Conservation (phyloP, 2,797 vertebrate species). For the Hippoglossus hippoglossus region DNA sequence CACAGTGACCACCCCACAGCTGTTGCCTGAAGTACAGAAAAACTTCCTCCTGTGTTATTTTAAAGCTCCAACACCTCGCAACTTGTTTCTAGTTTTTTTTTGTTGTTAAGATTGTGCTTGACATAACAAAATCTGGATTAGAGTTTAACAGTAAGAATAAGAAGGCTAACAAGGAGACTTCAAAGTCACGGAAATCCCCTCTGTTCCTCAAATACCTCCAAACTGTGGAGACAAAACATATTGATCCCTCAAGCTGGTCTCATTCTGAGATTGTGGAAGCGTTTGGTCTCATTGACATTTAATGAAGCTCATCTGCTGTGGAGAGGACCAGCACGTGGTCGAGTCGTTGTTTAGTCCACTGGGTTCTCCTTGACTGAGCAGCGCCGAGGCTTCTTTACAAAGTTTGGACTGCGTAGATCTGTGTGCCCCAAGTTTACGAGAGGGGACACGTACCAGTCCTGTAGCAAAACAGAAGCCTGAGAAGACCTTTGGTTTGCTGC, state of each 20-base stretch:
- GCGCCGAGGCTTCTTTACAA: conserved; percentile 42
- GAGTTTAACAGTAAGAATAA: conserved; percentile 47
- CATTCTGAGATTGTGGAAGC: conserved; percentile 52
- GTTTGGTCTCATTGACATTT: conserved; percentile 73
- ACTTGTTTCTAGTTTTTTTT: conserved; percentile 22
- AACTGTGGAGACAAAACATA: conserved; percentile 52
- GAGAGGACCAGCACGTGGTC: conserved; percentile 20
- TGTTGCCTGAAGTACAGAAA: conserved; percentile 26
- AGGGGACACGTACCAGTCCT: conserved; percentile 20
- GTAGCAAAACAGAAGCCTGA: conserved; percentile 46
- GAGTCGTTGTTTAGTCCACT: conserved; percentile 45
- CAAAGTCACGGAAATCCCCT: conserved; percentile 35
- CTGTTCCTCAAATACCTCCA: conserved; percentile 24
- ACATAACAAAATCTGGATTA: conserved; percentile 51
- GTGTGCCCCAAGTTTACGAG: conserved; percentile 14
- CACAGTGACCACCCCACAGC: conserved; percentile 27
- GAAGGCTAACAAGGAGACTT: conserved; percentile 34
- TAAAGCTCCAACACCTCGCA: conserved; percentile 61
- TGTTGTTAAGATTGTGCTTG: conserved; percentile 44
- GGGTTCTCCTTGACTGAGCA: conserved; percentile 38
- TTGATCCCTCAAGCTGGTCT: conserved; percentile 74
- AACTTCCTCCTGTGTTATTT: conserved; percentile 36
- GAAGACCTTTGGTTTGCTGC: conserved; percentile 54
- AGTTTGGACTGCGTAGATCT: conserved; percentile 24
- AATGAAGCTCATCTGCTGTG: conserved; percentile 64